Evolutionary conservation across 2,113 vertebrate species (phyloP).

Genomic region (Carassius carassius): DNA sequence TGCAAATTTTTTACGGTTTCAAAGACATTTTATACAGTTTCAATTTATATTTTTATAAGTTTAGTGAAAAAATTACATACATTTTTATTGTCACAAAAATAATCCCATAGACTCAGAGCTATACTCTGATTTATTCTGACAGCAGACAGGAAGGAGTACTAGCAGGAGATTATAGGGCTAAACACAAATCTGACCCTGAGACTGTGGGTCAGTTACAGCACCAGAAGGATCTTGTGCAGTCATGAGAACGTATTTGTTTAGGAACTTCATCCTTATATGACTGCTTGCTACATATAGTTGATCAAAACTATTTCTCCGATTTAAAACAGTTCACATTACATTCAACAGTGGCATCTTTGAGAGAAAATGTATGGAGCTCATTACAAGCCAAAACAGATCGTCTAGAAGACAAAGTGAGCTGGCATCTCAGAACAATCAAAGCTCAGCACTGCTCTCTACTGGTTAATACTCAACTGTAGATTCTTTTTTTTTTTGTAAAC

Average conservation of each 20-base stretch:
- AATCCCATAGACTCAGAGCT: not conserved
- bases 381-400: not conserved
- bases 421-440: not conserved
- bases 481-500: not conserved
- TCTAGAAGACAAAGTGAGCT: not conserved
- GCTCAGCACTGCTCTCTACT: slow-evolving; percentile 15
- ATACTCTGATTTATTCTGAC: not conserved
- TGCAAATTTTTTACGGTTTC: no score
- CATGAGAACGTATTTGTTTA: not conserved
- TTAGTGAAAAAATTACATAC: no score
- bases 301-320: not conserved
- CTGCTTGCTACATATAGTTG: not conserved
- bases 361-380: not conserved
- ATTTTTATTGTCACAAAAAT: no score
- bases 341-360: not conserved
- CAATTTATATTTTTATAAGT: no score
- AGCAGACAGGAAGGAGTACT: slow-evolving; percentile 2
- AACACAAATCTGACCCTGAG: no score
- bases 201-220: no score
- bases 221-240: not conserved
- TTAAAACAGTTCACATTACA: not conserved
- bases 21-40: no score
- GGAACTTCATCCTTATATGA: not conserved
- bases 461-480: not conserved
- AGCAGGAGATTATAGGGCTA: slow-evolving; percentile 16